phyloP scores from a whole-genome alignment of 2,113 vertebrate species.

The Xyliphius kryptos region DNA sequence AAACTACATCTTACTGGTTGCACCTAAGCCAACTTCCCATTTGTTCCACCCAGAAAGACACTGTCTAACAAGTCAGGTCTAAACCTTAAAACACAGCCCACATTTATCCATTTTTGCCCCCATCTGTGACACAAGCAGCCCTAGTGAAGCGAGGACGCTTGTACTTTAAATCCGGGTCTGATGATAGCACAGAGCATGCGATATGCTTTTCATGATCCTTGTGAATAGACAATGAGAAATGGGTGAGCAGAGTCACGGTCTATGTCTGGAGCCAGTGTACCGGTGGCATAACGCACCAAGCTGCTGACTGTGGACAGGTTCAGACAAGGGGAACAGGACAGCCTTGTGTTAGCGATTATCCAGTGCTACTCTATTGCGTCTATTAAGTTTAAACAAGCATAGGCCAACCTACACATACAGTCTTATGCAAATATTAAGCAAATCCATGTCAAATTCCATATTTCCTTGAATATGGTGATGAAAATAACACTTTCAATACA shows the following conservation, averaged over 20 bases:
- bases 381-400: slow-evolving; percentile 54
- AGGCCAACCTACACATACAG: no score
- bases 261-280: slow-evolving; percentile 6
- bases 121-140: slow-evolving; percentile 32
- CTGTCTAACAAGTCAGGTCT: slow-evolving; percentile 38
- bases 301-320: slow-evolving; percentile 42
- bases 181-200: slow-evolving; percentile 33
- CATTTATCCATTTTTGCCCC: neutral
- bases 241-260: slow-evolving; percentile 8
- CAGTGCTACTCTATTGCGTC: slow-evolving; percentile 58
- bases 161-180: slow-evolving; percentile 32
- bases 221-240: slow-evolving; percentile 41
- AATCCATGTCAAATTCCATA: no score
- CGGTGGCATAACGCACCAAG: no score
- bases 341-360: slow-evolving; percentile 56
- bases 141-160: no score
- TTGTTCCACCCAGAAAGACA: slow-evolving; percentile 35
- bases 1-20: slow-evolving; percentile 34
- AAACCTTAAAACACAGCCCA: slow-evolving; percentile 15
- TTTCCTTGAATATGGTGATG: no score
- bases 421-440: no score
- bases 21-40: slow-evolving; percentile 28
- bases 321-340: slow-evolving; percentile 55
- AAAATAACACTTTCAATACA: no score
- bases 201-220: slow-evolving; percentile 43